phyloP scores from a whole-genome alignment of 2,797 vertebrate genomes.

The Erpetoichthys calabaricus region DNA sequence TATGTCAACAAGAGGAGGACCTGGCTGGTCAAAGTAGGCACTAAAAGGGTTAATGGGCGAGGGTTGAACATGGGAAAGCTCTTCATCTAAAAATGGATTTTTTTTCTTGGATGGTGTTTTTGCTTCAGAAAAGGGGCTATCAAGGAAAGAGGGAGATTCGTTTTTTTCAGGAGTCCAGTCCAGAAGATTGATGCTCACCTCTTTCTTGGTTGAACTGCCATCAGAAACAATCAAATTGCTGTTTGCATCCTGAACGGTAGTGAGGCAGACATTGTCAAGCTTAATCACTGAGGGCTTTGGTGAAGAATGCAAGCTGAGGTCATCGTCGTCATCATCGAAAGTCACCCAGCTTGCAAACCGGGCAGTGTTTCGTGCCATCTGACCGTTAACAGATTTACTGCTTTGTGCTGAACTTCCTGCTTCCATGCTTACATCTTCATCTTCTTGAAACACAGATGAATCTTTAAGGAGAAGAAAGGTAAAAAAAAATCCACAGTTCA shows the following conservation, averaged over 20 bases:
- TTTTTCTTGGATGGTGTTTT: conserved; percentile 49
- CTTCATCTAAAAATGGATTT: conserved; percentile 70
- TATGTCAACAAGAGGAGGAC: conserved; percentile 14
- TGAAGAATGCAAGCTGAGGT: conserved; percentile 23
- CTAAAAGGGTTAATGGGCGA: conserved; percentile 77
- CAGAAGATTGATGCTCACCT: conserved; percentile 42
- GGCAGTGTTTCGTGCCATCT: conserved; percentile 33
- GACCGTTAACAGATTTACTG: conserved; percentile 45
- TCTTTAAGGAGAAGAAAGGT: conserved; percentile 27
- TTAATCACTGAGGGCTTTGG: conserved; percentile 36
- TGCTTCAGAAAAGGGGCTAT: conserved; percentile 34
- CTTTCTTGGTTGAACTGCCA: conserved; percentile 8
- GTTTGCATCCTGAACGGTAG: conserved; percentile 37
- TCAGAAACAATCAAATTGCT: conserved; percentile 36
- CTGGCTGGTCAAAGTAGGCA: conserved; percentile 59
- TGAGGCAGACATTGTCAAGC: conserved; percentile 20
- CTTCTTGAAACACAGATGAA: conserved; percentile 57
- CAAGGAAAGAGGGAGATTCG: conserved; percentile 44
- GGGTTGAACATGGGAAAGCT: conserved; percentile 57
- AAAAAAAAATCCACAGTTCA: too few species aligned
- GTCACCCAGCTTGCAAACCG: conserved; percentile 74
- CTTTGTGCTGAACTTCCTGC: conserved; percentile 45
- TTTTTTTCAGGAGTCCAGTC: conserved; percentile 55
- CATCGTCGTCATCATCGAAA: conserved; percentile 62
- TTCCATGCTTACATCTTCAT: conserved; percentile 72